Conservation (phyloP, 2,797 vertebrate species). For the Ceyx erithaca region DNA sequence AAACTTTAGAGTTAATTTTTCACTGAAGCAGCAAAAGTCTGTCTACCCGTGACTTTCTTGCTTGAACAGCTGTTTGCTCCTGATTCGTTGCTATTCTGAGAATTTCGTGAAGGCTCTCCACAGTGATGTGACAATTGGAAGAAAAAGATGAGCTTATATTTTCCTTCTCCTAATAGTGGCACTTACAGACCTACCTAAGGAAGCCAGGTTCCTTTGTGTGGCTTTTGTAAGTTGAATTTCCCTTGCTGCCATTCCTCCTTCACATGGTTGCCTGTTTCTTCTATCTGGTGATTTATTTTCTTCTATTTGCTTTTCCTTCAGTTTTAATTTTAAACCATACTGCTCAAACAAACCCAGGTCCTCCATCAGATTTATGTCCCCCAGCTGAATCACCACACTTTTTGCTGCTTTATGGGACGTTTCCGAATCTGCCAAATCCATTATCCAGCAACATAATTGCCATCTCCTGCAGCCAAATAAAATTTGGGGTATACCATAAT, state of each 20-base stretch:
- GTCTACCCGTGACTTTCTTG: conserved; percentile 15
- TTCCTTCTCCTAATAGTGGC: conserved; percentile 38
- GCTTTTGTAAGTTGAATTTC: background rate
- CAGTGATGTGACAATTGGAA: conserved; percentile 51
- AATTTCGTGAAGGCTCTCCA: conserved; percentile 9
- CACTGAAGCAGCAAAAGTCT: background rate
- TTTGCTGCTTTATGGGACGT: background rate
- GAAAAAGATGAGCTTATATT: conserved; percentile 53
- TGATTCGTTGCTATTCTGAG: conserved; percentile 68
- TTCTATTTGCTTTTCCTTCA: background rate
- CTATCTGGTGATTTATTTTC: background rate
- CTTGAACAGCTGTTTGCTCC: conserved; percentile 46
- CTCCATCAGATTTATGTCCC: background rate
- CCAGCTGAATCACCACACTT: background rate
- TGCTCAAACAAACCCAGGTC: background rate
- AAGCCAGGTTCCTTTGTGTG: background rate
- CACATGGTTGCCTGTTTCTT: background rate
- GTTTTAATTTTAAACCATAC: background rate
- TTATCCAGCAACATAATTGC: background rate
- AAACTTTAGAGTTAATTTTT: conserved; percentile 56
- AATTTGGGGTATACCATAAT: background rate
- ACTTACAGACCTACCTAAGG: background rate
- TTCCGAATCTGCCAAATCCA: background rate
- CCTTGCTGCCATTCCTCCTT: background rate
- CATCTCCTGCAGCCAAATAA: background rate